These are phyloP conservation scores for Synergus gifuensis DNA, from an alignment of 2,888 invertebrate species.

Conservation along the genomic window DNA sequence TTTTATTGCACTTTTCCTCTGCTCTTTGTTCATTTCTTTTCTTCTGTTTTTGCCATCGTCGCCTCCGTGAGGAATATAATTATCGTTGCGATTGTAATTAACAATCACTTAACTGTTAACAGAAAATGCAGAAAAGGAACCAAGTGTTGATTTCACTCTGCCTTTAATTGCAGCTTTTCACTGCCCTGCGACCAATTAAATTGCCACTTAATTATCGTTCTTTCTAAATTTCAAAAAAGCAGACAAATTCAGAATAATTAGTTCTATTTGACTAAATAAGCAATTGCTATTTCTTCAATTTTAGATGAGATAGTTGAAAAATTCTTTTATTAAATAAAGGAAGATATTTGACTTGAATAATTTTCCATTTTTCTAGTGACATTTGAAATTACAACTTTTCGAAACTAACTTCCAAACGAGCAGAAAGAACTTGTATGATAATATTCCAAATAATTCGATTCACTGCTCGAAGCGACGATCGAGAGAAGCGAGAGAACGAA, in stretches of 20 bases:
- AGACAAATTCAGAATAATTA: neutral
- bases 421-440: neutral
- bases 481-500: neutral
- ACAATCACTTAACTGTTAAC: constrained; percentile 31
- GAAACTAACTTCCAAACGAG: too few species aligned
- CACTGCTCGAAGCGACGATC: constrained; percentile 14
- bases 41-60: neutral
- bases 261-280: neutral
- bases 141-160: neutral
- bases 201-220: neutral
- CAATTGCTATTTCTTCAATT: too few species aligned
- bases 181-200: neutral
- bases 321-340: too few species aligned
- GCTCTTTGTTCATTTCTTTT: constrained; percentile 4
- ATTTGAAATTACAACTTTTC: neutral
- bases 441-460: constrained; percentile 22
- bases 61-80: constrained; percentile 22
- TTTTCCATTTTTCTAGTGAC: neutral
- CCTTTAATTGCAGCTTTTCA: neutral
- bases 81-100: constrained; percentile 26
- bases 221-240: neutral
- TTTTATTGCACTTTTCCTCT: constrained; percentile 19
- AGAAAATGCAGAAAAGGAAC: neutral
- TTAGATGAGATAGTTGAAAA: too few species aligned
- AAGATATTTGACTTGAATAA: neutral